Evolutionary conservation across 2,888 invertebrate genomes (phyloP), one percentile per base, ranked within the genome.

Genomic region (Athripsodes cinereus): DNA sequence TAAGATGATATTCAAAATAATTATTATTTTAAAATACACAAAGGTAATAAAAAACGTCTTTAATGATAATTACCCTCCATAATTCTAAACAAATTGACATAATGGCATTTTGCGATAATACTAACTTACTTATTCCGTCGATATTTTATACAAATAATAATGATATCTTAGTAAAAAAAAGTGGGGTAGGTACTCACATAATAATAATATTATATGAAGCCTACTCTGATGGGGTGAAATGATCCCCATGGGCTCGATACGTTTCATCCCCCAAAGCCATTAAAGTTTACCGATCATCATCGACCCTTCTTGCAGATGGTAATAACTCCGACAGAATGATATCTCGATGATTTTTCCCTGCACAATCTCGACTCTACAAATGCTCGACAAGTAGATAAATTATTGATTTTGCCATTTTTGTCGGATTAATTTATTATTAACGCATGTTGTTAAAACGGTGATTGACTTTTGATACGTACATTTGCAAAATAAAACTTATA

Each of bases 161-260:
- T n/a, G 13, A 40, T 13, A 40, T 40, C 40, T 40, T 40, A 40
- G 13, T 40, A 40, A 40, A n/a, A 40, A 40, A 40, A 13, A 13
- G 16, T 40, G 13, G 16, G 40, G 40, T 13, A n/a, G 5, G 40
- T 40, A 40, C 40, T 40, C 3, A 40, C 13, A 13, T 40, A 31
- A 40, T 40, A 40, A 40, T 40, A 40, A 40, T 26, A 26, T n/a
- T n/a, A 26, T 26, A 26, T 16, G 40, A 16, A 40, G 13, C 13
- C 40, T 16, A 40, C 13, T 40, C 13, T 40, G 13, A 40, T 40
- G 40, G 57, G 40, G 20, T 22, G 49, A 52, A 62, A 62, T 57
- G 62, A 54, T 40, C 58, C 62, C 61, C 62, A 46, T 11, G 62
- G 62, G 62, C 20, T 61, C 62, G 56, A 62, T 61, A 58, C 46